phyloP scores from a whole-genome alignment of 2,888 invertebrate species.

The Syrista parreyssii region DNA sequence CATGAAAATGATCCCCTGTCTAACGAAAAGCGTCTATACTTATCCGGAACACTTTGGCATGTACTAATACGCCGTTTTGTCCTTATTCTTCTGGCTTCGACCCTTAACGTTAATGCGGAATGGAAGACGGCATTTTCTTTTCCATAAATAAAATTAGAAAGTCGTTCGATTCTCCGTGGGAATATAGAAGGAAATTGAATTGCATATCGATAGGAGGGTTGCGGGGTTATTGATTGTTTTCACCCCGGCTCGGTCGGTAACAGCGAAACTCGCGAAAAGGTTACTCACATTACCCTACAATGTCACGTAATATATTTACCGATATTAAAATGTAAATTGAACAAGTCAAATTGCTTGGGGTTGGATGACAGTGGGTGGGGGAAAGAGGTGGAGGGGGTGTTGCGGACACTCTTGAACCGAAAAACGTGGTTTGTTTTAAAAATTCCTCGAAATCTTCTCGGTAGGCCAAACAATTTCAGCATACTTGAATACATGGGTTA shows the following conservation, averaged over 20 bases:
- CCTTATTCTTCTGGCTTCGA: background rate
- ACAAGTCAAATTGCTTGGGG: slow-evolving; percentile 17
- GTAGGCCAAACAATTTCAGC: background rate
- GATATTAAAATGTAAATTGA: slow-evolving; percentile 26
- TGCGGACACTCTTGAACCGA: background rate
- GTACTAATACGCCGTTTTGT: slow-evolving; percentile 3
- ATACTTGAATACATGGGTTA: background rate
- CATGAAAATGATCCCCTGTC: slow-evolving; percentile 37
- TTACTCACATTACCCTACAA: background rate
- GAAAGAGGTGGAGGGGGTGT: background rate
- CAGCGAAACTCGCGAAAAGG: background rate
- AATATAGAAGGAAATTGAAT: background rate
- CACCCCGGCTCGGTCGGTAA: background rate
- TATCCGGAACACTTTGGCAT: slow-evolving; percentile 37
- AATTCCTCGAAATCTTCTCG: background rate
- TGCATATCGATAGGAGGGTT: background rate
- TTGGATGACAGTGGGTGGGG: background rate
- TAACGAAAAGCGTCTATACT: slow-evolving; percentile 29
- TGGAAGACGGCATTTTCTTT: background rate
- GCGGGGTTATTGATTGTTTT: background rate
- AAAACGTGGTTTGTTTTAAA: slow-evolving; percentile 22
- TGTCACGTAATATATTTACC: slow-evolving; percentile 15
- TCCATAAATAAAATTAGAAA: slow-evolving; percentile 38
- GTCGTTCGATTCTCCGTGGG: slow-evolving; percentile 39
- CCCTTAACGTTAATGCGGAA: background rate